Percentiles rank a stretch among this genome's conserved stretches.
These are phyloP conservation scores for Achlya flavicornis DNA, from an alignment of 2,888 invertebrate species.

Conservation along the genomic window DNA sequence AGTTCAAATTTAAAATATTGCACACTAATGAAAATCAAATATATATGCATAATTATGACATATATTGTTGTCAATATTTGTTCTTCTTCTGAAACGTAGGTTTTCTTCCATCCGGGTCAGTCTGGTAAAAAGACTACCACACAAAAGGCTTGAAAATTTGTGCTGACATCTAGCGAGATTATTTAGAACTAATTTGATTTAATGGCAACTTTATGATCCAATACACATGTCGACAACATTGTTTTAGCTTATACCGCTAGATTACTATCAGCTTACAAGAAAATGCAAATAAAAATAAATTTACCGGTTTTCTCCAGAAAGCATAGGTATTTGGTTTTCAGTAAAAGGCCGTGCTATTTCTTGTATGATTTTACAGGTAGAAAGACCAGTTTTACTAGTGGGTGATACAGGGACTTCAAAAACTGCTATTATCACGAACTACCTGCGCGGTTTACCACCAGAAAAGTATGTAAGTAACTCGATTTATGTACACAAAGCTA, in stretches of 20 bases:
- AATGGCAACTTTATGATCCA: background rate
- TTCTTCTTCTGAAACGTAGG: no score
- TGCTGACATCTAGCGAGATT: background rate
- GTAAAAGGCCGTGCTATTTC: no score
- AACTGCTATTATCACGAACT: slow-evolving; percentile 94
- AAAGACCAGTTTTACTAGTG: slow-evolving; percentile 91
- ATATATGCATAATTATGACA: no score
- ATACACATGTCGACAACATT: background rate
- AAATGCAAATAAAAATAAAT: no score
- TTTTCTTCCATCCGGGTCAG: no score
- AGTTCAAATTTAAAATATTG: no score
- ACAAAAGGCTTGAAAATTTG: background rate
- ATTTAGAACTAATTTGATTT: background rate
- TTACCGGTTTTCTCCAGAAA: no score
- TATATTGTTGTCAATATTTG: no score
- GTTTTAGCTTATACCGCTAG: background rate
- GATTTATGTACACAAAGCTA: no score
- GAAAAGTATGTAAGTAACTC: slow-evolving; percentile 85
- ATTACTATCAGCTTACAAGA: background rate
- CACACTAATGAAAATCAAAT: no score
- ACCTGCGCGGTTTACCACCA: slow-evolving; percentile 87
- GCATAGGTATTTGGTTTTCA: no score
- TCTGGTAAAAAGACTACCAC: no score
- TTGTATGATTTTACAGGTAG: slow-evolving; percentile 78
- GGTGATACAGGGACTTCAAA: slow-evolving; percentile 97